A percentile compares a stretch with the other conserved stretches of the same genome.
These are phyloP conservation scores for Subanguina moxae DNA, from an alignment of 1,140 invertebrate genomes.

Conservation along the genomic window DNA sequence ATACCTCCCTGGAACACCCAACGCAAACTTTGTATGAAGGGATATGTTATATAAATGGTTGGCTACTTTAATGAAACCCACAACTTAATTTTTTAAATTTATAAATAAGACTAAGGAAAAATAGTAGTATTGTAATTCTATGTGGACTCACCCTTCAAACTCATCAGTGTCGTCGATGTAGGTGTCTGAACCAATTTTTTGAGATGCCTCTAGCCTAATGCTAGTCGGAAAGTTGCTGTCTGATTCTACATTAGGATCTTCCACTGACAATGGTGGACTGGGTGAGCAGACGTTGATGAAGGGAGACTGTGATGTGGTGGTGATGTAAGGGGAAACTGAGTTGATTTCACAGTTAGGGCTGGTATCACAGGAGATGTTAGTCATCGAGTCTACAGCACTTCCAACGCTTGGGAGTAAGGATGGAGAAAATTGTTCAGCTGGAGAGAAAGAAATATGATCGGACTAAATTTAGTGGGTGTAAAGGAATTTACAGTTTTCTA, in stretches of 20 bases:
- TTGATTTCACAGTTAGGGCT: not conserved
- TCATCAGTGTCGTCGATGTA: not conserved
- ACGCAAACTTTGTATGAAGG: too few relatives aligned
- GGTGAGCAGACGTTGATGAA: not conserved
- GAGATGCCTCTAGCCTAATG: not conserved
- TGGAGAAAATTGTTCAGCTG: not conserved
- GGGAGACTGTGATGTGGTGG: not conserved
- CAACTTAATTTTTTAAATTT: too few relatives aligned
- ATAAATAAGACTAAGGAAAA: too few relatives aligned
- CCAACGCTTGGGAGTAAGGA: not conserved
- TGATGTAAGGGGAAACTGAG: too few relatives aligned
- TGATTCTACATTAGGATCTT: not conserved
- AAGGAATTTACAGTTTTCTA: too few relatives aligned
- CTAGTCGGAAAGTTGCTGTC: not conserved
- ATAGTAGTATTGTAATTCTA: too few relatives aligned
- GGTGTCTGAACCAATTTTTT: not conserved
- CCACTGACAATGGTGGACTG: not conserved
- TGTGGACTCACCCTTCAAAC: constrained; percentile 1
- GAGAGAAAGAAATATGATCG: not conserved
- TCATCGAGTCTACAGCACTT: not conserved
- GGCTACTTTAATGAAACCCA: too few relatives aligned
- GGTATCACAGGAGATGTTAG: not conserved
- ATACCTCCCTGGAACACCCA: too few relatives aligned
- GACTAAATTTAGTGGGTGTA: too few relatives aligned
- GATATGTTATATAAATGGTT: too few relatives aligned